Evolutionary conservation across 2,888 invertebrate genomes (phyloP), one percentile per base, ranked within the genome.

Genomic region (Tolmerus cingulatus): DNA sequence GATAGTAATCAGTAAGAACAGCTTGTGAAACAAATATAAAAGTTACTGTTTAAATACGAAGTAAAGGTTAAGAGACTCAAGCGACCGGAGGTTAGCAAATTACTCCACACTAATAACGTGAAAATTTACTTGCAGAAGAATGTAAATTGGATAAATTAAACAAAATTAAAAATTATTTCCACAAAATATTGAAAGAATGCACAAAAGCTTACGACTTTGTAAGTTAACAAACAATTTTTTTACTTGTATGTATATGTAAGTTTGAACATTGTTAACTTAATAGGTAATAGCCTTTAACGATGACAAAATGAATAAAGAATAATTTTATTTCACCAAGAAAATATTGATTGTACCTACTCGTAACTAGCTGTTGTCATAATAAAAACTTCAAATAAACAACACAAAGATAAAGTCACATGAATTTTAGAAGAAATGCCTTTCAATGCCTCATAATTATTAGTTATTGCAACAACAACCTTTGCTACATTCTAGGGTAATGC

Each of bases 241-340:
- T 82, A 82, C 82, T 57, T 82, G 82, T 82, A 82, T 57, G 51
- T 79, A 82, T 43, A 57, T 82, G 82, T 82, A 82, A 82, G 82
- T 82, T 82, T 82, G 82, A 82, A 82, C 16, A 37, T 82, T 57
- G 82, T 82, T 82, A 82, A 66, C 57, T 34, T 82, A 23, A 82
- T 82, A 82, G 57, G 37, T 37, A 82, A 82, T 81, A 82, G 82
- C 34, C 82, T 82, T 51, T 57, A 82, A 82, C 34, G 27, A 51
- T 79, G 66, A 27, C 23, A 66, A 66, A 66, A 66, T 66, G 66
- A 66, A 66, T 79, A 30, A 79, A 79, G 30, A 43, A 14, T 46
- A 40, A 82, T 57, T 82, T 82, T 34, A 82, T 82, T 82, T 82
- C 82, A 82, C 57, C 82, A 82, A 57, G 66, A 55, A 82, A 82